Percentiles rank a stretch among this genome's conserved stretches.
These are phyloP conservation scores for Podilymbus podiceps DNA, from an alignment of 2,113 vertebrate genomes.

Conservation along the genomic window DNA sequence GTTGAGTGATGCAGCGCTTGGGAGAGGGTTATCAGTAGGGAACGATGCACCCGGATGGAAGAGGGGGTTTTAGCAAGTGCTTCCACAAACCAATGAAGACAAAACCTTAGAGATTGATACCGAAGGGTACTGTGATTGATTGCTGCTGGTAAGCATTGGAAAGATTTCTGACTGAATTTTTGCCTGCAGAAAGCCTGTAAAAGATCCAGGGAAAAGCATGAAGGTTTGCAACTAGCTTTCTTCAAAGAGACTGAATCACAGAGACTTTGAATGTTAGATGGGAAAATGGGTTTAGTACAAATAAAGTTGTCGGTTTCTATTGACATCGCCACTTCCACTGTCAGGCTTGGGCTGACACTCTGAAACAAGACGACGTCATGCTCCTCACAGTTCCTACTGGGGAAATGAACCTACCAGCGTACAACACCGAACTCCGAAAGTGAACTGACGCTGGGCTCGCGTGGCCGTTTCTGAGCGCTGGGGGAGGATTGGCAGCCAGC, in stretches of 20 bases:
- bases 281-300: background rate
- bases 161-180: background rate
- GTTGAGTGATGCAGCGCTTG: background rate
- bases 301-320: background rate
- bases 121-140: background rate
- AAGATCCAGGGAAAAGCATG: background rate
- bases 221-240: background rate
- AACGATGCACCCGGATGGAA: background rate
- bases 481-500: background rate
- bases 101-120: background rate
- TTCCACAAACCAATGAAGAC: background rate
- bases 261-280: background rate
- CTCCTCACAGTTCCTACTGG: background rate
- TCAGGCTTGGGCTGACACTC: background rate
- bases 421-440: background rate
- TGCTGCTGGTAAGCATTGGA: background rate
- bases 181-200: background rate
- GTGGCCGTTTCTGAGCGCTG: background rate
- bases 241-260: background rate
- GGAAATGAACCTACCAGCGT: background rate
- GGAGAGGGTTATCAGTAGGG: background rate
- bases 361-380: background rate
- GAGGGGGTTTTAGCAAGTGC: background rate
- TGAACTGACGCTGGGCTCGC: background rate
- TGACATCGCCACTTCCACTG: background rate